Conservation (phyloP, 2,888 invertebrate genomes). For the Andrena minutula region DNA sequence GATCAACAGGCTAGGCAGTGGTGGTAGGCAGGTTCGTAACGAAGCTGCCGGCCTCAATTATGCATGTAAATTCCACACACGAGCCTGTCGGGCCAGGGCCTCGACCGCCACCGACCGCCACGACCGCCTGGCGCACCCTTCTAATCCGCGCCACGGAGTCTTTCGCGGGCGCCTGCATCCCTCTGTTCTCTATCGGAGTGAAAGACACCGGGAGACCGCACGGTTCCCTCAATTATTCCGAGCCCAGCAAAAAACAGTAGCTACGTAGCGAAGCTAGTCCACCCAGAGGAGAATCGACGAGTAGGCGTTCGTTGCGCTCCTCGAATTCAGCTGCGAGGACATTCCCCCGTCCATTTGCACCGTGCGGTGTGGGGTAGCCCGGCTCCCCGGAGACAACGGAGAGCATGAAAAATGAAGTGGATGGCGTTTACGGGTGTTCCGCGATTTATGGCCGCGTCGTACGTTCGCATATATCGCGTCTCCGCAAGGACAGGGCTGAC, state of each 20-base stretch:
- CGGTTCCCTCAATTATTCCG: constrained; percentile 4
- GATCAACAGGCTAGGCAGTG: constrained; percentile 62
- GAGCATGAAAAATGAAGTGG: constrained; percentile 70
- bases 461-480: constrained; percentile 35
- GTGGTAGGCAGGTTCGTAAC: constrained; percentile 55
- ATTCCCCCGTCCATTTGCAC: constrained; percentile 41
- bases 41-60: constrained; percentile 63
- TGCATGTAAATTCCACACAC: constrained; percentile 65
- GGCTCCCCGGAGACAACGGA: constrained; percentile 55
- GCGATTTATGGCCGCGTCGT: constrained; percentile 66
- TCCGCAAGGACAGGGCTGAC: constrained; percentile 20
- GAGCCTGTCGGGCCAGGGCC: neutral
- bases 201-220: constrained; percentile 6
- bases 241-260: neutral
- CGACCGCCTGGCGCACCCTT: constrained; percentile 9
- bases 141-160: constrained; percentile 21
- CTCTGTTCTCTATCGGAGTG: neutral
- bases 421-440: constrained; percentile 66
- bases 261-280: neutral
- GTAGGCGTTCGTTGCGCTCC: neutral
- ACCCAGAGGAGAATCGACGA: neutral
- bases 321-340: constrained; percentile 24
- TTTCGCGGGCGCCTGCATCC: neutral
- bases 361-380: neutral
- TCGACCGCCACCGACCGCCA: no score